phyloP scores from a whole-genome alignment of 2,113 vertebrate species.

The Indicator indicator region DNA sequence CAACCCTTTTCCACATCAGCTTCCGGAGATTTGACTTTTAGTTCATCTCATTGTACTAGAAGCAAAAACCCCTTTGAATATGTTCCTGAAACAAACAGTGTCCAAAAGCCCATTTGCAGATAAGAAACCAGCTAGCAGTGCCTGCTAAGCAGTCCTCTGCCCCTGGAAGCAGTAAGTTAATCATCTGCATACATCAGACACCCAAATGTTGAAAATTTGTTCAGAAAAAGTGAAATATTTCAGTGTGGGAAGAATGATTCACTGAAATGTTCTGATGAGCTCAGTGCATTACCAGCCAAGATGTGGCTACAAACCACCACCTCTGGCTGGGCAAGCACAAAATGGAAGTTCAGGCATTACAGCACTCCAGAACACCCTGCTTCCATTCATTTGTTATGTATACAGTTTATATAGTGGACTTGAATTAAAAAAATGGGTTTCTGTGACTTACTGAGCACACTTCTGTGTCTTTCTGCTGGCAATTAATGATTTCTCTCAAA shows the following conservation, averaged over 20 bases:
- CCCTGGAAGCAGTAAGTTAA: neutral
- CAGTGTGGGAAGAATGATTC: neutral
- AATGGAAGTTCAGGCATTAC: neutral
- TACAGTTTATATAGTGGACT: neutral
- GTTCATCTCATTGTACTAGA: neutral
- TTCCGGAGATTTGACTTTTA: neutral
- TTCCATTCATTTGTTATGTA: neutral
- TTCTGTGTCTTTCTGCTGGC: neutral
- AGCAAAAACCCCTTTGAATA: neutral
- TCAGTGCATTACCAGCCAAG: neutral
- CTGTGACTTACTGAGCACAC: neutral
- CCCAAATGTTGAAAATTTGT: neutral
- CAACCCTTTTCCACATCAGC: neutral
- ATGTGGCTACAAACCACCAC: neutral
- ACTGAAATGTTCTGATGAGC: constrained; percentile 14
- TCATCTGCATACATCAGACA: neutral
- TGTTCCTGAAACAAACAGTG: neutral
- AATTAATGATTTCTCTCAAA: neutral
- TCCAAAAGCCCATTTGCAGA: neutral
- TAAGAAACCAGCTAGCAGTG: neutral
- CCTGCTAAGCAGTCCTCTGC: neutral
- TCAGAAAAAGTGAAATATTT: neutral
- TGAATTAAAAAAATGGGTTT: neutral
- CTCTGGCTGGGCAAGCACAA: neutral
- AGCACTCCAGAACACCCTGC: neutral